A percentile compares a stretch with the other conserved stretches of the same genome.
phyloP scores from a whole-genome alignment of 2,888 invertebrate species.

The Athripsodes cinereus region DNA sequence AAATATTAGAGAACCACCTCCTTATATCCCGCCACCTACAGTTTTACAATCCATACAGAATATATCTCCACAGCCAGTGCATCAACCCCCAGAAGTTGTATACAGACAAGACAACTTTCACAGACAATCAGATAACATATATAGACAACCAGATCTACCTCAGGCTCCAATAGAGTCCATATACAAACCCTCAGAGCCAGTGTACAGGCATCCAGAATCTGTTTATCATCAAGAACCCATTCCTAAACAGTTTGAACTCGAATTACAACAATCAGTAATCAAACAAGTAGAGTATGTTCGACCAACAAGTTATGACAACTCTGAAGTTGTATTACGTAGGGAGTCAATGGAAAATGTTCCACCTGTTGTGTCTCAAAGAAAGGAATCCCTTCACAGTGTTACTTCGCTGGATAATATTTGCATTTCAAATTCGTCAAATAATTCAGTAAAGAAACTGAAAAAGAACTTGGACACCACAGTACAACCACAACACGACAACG shows the following conservation, averaged over 20 bases:
- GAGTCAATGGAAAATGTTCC: background rate
- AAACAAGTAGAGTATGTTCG: background rate
- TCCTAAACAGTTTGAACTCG: background rate
- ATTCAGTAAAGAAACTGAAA: no score
- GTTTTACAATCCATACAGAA: slow-evolving; percentile 5
- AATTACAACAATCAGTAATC: background rate
- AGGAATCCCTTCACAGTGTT: background rate
- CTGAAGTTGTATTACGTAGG: background rate
- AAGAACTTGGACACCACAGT: no score
- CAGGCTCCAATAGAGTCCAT: background rate
- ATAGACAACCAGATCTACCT: background rate
- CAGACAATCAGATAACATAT: no score
- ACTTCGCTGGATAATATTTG: background rate
- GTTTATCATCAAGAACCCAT: background rate
- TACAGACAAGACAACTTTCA: background rate
- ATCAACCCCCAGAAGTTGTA: background rate
- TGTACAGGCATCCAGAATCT: background rate
- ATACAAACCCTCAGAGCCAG: background rate
- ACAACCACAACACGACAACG: no score
- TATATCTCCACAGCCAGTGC: background rate
- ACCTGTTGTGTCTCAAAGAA: slow-evolving; percentile 1
- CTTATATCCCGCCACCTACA: slow-evolving; percentile 44
- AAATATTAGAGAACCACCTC: slow-evolving; percentile 42
- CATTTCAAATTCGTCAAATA: no score
- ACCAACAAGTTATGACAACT: no score